Evolutionary conservation across 2,888 invertebrate genomes (phyloP).

Genomic region (Pseudanteris insignis): DNA sequence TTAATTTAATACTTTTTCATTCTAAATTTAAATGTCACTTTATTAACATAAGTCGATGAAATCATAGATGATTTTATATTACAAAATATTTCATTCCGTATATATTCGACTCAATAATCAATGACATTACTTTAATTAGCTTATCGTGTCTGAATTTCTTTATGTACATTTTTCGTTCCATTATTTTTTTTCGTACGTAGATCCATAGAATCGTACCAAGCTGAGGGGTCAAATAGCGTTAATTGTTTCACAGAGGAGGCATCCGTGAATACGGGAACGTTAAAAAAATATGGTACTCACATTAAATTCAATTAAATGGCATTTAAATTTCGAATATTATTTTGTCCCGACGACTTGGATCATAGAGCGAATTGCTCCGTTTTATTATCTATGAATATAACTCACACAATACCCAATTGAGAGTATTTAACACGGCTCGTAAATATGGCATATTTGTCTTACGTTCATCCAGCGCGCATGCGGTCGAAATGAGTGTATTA

Average conservation of each 20-base stretch:
- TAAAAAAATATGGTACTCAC: slow-evolving; percentile 5
- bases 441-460: no score
- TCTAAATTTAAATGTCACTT: no score
- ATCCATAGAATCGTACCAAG: slow-evolving; percentile 13
- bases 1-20: no score
- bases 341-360: no score
- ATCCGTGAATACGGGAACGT: slow-evolving; percentile 14
- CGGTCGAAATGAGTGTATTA: no score
- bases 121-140: not conserved
- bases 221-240: slow-evolving; percentile 27
- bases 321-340: slow-evolving; percentile 7
- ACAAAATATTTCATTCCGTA: no score
- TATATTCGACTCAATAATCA: not conserved
- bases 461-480: no score
- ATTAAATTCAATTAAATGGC: slow-evolving; percentile 16
- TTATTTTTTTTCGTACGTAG: slow-evolving; percentile 28
- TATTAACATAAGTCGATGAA: no score
- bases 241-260: slow-evolving; percentile 22
- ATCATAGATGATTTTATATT: no score
- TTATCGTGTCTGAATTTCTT: not conserved
- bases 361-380: no score
- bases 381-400: not conserved
- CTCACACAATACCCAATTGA: not conserved
- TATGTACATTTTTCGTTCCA: slow-evolving; percentile 9
- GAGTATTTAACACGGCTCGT: no score